Conservation (phyloP, 2,113 vertebrate species). For the Hylia prasina region DNA sequence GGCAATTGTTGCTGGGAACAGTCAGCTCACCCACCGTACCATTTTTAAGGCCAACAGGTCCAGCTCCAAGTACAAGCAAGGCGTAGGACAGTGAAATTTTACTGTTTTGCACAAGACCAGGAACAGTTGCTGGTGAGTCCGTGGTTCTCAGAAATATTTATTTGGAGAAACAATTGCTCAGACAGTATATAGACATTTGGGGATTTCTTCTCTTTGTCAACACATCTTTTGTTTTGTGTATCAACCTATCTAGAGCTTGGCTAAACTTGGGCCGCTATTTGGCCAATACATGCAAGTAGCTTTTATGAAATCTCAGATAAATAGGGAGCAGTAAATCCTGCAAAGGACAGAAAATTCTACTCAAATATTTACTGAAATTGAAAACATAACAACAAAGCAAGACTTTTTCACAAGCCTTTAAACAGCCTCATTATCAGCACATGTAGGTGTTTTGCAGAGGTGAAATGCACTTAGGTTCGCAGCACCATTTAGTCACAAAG, state of each 20-base stretch:
- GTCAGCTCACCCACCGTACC: fast-evolving
- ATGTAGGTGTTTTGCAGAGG: background rate
- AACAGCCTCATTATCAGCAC: background rate
- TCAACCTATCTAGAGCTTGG: background rate
- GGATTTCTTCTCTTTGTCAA: background rate
- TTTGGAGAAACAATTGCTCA: background rate
- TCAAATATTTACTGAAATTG: background rate
- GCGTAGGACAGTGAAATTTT: background rate
- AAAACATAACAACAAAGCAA: background rate
- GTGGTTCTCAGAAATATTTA: background rate
- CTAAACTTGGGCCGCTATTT: background rate
- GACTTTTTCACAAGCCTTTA: background rate
- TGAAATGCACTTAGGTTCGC: background rate
- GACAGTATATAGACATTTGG: background rate
- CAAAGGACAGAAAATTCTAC: background rate
- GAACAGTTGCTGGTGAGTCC: background rate
- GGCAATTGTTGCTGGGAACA: background rate
- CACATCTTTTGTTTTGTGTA: background rate
- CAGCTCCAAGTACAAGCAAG: background rate
- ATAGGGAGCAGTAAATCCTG: background rate
- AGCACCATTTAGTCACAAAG: background rate
- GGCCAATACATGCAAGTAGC: background rate
- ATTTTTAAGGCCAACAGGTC: background rate
- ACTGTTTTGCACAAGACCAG: background rate
- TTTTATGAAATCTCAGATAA: background rate